Conservation (phyloP, 2,113 vertebrate species). For the Bathybates hornii region DNA sequence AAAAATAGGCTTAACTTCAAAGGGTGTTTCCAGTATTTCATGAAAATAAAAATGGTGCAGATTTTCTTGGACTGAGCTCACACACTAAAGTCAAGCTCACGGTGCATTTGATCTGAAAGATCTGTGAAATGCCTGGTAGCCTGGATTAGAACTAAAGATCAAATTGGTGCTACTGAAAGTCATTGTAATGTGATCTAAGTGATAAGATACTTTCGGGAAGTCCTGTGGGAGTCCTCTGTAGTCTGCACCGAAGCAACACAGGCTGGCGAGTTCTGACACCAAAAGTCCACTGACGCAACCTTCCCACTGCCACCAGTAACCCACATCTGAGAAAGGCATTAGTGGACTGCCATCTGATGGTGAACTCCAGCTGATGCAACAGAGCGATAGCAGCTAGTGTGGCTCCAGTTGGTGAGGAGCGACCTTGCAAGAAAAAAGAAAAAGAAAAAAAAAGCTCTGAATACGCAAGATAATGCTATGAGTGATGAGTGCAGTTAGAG, state of each 20-base stretch:
- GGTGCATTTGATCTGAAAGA: conserved; percentile 42
- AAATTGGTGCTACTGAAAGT: conserved; percentile 35
- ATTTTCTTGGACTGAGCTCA: conserved; percentile 16
- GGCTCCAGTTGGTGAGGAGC: neutral
- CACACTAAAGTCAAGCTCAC: conserved; percentile 11
- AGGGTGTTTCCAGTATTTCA: conserved; percentile 29
- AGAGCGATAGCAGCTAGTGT: neutral
- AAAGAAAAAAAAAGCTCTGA: neutral
- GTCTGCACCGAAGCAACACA: neutral
- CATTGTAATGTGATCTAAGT: conserved; percentile 45
- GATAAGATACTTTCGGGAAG: conserved; percentile 28
- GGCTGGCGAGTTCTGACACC: conserved; percentile 18
- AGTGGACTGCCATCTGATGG: conserved; percentile 71
- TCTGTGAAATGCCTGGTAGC: conserved; percentile 34
- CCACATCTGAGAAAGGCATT: conserved; percentile 49
- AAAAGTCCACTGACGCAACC: conserved; percentile 50
- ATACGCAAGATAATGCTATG: conserved; percentile 5
- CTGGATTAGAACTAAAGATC: conserved; percentile 43
- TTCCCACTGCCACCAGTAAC: conserved; percentile 37
- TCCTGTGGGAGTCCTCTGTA: conserved; percentile 25
- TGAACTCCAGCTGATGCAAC: conserved; percentile 58
- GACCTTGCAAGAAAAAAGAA: neutral
- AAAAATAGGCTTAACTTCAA: conserved; percentile 42
- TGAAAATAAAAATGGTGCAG: neutral
- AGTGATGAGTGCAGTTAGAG: conserved; percentile 1